These are phyloP conservation scores for Agrilus biguttatus DNA, from an alignment of 2,888 invertebrate genomes.

Conservation along the genomic window DNA sequence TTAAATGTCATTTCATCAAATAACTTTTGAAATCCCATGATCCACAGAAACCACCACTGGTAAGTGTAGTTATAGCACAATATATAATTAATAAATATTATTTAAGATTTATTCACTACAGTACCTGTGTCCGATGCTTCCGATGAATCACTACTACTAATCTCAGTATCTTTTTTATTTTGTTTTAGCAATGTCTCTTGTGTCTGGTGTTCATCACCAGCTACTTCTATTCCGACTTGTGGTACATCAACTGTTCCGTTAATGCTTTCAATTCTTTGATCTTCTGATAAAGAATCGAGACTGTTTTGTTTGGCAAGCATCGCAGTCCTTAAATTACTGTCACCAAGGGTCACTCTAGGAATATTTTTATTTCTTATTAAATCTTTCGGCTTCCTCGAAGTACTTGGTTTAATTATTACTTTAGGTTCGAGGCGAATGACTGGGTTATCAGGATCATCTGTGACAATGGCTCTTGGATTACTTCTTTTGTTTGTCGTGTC, in stretches of 20 bases:
- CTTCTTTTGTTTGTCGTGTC: constrained; percentile 6
- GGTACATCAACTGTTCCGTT: constrained; percentile 3
- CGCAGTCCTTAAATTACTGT: constrained; percentile 19
- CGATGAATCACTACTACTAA: constrained; percentile 12
- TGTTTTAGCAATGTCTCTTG: constrained; percentile 5
- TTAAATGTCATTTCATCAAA: too few species aligned
- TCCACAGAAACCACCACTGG: too few species aligned
- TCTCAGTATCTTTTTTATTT: constrained; percentile 1
- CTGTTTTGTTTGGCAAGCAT: constrained; percentile 7
- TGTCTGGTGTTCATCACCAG: constrained; percentile 7
- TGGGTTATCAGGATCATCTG: constrained; percentile 32
- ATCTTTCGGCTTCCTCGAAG: constrained; percentile 22
- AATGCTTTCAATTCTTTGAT: background rate
- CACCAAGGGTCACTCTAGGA: constrained; percentile 32
- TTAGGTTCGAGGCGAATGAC: constrained; percentile 37
- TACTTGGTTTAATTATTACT: constrained; percentile 45
- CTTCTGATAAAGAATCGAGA: background rate
- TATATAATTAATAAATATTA: too few species aligned
- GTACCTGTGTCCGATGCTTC: constrained; percentile 32
- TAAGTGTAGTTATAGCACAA: too few species aligned
- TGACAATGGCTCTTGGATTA: constrained; percentile 34
- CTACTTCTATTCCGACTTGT: constrained; percentile 8
- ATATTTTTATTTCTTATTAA: constrained; percentile 23
- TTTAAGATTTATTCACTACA: constrained; percentile 20
- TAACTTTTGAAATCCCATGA: too few species aligned